Evolutionary conservation across 2,797 vertebrate species (phyloP), one percentile per base, ranked within the genome.

Genomic region (Paguma larvata): DNA sequence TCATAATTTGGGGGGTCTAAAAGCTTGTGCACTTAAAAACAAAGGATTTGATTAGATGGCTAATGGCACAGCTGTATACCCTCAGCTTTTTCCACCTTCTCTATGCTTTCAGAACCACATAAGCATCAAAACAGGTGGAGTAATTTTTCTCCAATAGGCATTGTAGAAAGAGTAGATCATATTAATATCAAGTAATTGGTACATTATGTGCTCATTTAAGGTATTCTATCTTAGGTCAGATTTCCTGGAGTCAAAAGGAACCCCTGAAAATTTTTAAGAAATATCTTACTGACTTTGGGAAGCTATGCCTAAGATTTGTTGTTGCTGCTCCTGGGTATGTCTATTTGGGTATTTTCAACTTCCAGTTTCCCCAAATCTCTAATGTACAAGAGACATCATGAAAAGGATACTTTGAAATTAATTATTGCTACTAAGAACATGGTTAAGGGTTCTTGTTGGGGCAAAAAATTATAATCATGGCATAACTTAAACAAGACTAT

Each of bases 351-450:
- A 63, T 32, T 92, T 85, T 89, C 73, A 75, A 51, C 19, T 72
- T 53, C 51, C 34, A 9, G 9, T n/a, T 92, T 41, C 44, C 44
- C 23, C 2, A 79, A 32, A 56, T 85, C 30, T 68, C 85, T 91
- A 67, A 25, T 21, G 15, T 2, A 44, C 16, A 59, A 62, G n/a
- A 77, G 14, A 72, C 27, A 83, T 38, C 15, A 73, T 44, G 53
- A 80, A 79, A 89, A 77, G 67, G 16, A 38, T 48, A n/a, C 34
- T 25, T 13, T 95, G 75, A 92, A 93, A 63, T 72, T 80, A 86
- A 68, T 3, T 70, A 44, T 19, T 70, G n/a, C 70, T 82, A 48
- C 21, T 23, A 63, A 91, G 89, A 87, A 59, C n/a, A 89, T 41
- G 63, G 53, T 63, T 32, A 72, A 41, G 34, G 41, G 27, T 67